These are phyloP conservation scores for Scomberomorus guttatus DNA, from an alignment of 2,797 vertebrate species.

Conservation along the genomic window DNA sequence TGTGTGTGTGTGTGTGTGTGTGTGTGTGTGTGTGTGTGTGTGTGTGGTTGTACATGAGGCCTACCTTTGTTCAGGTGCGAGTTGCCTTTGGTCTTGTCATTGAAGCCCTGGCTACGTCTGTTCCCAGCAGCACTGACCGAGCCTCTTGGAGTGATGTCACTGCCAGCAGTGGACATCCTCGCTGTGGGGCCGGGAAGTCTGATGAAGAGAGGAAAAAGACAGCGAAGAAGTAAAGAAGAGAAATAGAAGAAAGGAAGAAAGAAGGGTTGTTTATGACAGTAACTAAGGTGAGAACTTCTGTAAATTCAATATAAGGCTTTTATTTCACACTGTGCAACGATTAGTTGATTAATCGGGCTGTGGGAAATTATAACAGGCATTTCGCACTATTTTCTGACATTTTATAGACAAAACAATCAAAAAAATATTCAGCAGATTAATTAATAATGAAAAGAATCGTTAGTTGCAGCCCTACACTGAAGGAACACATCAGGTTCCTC, in stretches of 20 bases:
- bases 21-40: neutral
- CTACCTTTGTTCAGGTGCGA: constrained; percentile 91
- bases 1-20: neutral
- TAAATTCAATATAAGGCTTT: neutral
- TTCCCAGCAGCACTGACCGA: constrained; percentile 88
- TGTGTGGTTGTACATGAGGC: constrained; percentile 17
- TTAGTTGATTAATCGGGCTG: neutral
- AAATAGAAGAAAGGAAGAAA: constrained; percentile 17
- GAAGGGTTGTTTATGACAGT: neutral
- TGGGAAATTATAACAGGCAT: no score
- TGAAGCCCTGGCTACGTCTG: constrained; percentile 96
- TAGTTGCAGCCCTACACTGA: no score
- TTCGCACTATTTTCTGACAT: neutral
- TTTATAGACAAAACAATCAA: neutral
- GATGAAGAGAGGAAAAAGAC: constrained; percentile 42
- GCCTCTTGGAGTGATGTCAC: constrained; percentile 90
- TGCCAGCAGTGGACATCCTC: constrained; percentile 92
- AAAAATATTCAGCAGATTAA: neutral
- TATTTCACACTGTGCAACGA: neutral
- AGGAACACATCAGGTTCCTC: neutral
- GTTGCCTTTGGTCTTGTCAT: constrained; percentile 93
- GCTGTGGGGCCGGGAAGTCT: constrained; percentile 95
- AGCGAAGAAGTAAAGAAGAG: neutral
- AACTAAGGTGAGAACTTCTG: neutral
- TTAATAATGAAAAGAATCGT: no score